Evolutionary conservation across 1,140 invertebrate species (phyloP).

Genomic region (Aphelinus atriplicis): DNA sequence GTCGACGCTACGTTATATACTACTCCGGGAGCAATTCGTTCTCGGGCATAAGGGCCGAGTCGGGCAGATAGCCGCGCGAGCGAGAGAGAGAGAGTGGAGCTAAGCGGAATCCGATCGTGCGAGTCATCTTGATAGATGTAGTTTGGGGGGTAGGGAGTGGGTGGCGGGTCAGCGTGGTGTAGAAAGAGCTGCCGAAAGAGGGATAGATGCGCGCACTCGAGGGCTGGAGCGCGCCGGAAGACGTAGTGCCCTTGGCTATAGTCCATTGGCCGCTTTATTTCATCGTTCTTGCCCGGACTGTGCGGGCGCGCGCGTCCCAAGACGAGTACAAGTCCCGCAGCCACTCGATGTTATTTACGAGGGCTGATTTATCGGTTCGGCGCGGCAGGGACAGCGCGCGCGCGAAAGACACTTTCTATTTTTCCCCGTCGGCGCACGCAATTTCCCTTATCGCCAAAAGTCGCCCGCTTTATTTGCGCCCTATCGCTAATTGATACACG

Average conservation of each 20-base stretch:
- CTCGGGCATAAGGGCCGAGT: conserved; percentile 12
- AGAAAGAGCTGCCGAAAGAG: too few relatives aligned
- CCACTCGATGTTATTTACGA: conserved; percentile 64
- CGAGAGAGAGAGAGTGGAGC: conserved; percentile 8
- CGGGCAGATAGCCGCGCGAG: conserved; percentile 10
- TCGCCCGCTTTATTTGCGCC: background rate
- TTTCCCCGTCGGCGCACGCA: background rate
- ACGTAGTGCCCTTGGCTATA: conserved; percentile 52
- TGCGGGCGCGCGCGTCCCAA: conserved; percentile 22
- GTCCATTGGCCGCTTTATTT: conserved; percentile 60
- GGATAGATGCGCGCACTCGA: background rate
- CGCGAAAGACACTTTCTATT: background rate
- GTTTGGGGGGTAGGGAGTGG: conserved; percentile 28
- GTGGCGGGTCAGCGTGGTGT: too few relatives aligned
- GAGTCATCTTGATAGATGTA: conserved; percentile 54
- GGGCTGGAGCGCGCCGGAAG: conserved; percentile 46
- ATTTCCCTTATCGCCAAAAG: conserved; percentile 12
- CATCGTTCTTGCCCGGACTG: conserved; percentile 48
- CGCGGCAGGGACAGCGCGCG: conserved; percentile 1
- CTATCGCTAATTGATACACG: conserved; percentile 31
- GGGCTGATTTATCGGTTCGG: conserved; percentile 61
- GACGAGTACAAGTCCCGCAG: conserved; percentile 46
- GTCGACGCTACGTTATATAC: too few relatives aligned
- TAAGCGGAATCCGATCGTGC: conserved; percentile 45
- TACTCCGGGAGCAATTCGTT: conserved; percentile 7